Percentiles rank a stretch among this genome's conserved stretches.
These are phyloP conservation scores for Zootoca vivipara DNA, from an alignment of 2,113 vertebrate species.

Conservation along the genomic window DNA sequence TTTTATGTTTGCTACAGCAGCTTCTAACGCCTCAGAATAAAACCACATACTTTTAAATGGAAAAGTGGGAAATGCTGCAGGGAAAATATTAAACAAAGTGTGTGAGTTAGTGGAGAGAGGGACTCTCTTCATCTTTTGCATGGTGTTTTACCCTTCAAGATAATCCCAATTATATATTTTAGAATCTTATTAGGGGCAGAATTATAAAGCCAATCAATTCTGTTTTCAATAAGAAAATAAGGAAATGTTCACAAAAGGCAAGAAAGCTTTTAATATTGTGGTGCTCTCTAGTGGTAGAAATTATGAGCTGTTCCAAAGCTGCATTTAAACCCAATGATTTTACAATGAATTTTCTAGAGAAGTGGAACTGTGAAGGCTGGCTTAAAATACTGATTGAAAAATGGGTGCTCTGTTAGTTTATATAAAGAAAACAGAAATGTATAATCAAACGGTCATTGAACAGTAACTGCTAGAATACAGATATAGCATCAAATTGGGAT, in stretches of 20 bases:
- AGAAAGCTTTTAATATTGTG: slow-evolving; percentile 65
- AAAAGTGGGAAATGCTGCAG: not conserved
- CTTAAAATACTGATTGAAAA: not conserved
- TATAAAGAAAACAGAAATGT: not conserved
- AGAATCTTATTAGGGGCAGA: not conserved
- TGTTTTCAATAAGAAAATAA: not conserved
- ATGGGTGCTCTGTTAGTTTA: not conserved
- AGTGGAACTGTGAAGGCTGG: not conserved
- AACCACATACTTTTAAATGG: not conserved
- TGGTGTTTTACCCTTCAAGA: not conserved
- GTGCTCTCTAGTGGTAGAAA: slow-evolving; percentile 80
- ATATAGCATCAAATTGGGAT: not conserved
- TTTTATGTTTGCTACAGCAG: not conserved
- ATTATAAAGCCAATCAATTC: not conserved
- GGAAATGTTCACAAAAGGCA: accelerated
- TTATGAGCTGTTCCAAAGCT: slow-evolving; percentile 7
- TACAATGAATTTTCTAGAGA: not conserved
- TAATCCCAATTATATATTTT: not conserved
- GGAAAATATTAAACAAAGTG: not conserved
- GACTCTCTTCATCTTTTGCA: not conserved
- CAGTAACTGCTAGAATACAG: too few relatives aligned
- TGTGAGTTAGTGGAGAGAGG: not conserved
- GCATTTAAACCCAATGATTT: not conserved
- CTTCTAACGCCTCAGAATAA: not conserved
- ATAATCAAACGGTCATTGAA: not conserved